Percentiles rank a stretch among this genome's conserved stretches.
These are phyloP conservation scores for Corythornis leucogaster DNA, from an alignment of 2,797 vertebrate genomes.

Conservation along the genomic window DNA sequence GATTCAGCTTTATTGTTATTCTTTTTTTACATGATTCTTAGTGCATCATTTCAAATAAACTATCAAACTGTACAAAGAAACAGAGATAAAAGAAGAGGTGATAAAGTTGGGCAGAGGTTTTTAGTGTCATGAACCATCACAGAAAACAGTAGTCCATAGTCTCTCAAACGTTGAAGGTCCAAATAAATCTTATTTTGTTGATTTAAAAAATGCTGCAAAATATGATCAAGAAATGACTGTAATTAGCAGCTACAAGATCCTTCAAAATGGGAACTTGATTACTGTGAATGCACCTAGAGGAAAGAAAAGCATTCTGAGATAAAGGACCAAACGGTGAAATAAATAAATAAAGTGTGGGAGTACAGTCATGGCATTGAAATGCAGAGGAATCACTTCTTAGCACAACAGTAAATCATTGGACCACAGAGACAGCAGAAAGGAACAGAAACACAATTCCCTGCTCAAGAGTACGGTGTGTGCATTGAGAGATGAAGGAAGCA, in stretches of 20 bases:
- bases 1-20: conserved; percentile 71
- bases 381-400: conserved; percentile 49
- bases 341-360: conserved; percentile 57
- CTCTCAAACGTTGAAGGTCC: conserved; percentile 11
- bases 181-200: conserved; percentile 46
- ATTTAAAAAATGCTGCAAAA: conserved; percentile 67
- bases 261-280: conserved; percentile 71
- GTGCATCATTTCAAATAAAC: conserved; percentile 75
- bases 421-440: conserved; percentile 56
- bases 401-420: conserved; percentile 56
- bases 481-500: background rate
- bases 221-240: conserved; percentile 60
- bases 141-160: conserved; percentile 59
- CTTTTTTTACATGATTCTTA: conserved; percentile 62
- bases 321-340: conserved; percentile 22
- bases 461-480: conserved; percentile 31
- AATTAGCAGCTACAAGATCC: conserved; percentile 75
- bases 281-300: conserved; percentile 35
- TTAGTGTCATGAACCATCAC: conserved; percentile 52
- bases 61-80: conserved; percentile 78
- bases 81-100: conserved; percentile 67
- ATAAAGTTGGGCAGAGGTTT: conserved; percentile 56
- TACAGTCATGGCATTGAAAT: conserved; percentile 14
- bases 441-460: conserved; percentile 53
- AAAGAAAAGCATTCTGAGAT: conserved; percentile 38